Evolutionary conservation across 2,888 invertebrate species (phyloP).

Genomic region (Hirudinaria manillensis): DNA sequence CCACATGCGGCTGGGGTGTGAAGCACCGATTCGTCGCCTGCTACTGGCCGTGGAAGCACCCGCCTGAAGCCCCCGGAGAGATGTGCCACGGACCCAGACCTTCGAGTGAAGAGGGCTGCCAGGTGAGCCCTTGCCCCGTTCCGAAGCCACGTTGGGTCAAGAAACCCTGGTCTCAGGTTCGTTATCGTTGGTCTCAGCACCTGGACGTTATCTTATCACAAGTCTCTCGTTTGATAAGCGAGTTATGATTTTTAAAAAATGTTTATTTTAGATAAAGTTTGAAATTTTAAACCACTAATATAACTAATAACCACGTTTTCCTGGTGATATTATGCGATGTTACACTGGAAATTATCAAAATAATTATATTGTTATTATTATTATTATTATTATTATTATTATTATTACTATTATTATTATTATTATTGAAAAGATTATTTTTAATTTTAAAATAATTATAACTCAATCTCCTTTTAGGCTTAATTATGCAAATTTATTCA

Average conservation of each 20-base stretch:
- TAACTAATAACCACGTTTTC: no score
- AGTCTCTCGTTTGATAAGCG: neutral
- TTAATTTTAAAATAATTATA: no score
- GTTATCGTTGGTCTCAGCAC: neutral
- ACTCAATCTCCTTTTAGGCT: no score
- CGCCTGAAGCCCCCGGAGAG: neutral
- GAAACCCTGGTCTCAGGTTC: conserved; percentile 12
- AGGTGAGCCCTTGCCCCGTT: neutral
- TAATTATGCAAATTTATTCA: no score
- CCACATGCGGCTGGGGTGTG: neutral
- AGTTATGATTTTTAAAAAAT: neutral
- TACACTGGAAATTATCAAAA: no score
- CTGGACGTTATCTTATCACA: neutral
- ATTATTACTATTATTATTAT: no score
- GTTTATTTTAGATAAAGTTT: no score
- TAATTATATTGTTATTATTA: no score
- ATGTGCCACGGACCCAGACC: neutral
- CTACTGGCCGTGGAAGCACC: neutral
- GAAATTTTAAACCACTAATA: no score
- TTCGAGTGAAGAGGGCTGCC: neutral
- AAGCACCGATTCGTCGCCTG: neutral
- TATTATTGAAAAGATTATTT: no score
- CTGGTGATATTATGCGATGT: no score
- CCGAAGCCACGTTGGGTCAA: conserved; percentile 3
- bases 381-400: no score